These are phyloP conservation scores for Neodontobutis hainanensis DNA, from an alignment of 2,113 vertebrate species.

Conservation along the genomic window DNA sequence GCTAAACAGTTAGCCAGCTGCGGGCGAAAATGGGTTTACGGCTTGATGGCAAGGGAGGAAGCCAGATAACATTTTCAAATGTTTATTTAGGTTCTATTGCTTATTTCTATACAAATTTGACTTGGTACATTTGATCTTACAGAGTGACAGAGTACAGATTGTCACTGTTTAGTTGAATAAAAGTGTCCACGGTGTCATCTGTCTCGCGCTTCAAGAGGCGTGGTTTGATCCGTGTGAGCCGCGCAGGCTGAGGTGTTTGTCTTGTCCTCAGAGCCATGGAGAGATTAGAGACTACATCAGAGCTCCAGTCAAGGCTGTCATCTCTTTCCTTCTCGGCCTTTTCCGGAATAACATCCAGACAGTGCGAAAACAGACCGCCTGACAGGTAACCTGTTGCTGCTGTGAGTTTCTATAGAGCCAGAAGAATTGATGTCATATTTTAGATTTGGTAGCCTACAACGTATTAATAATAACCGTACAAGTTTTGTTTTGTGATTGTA, in stretches of 20 bases:
- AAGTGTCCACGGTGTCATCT: not conserved
- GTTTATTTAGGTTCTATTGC: not conserved
- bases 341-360: slow-evolving; percentile 76
- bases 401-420: not conserved
- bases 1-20: slow-evolving; percentile 26
- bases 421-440: not conserved
- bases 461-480: not conserved
- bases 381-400: slow-evolving; percentile 75
- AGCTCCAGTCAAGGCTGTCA: slow-evolving; percentile 80
- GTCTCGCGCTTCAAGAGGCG: slow-evolving; percentile 47
- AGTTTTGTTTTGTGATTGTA: not conserved
- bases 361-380: slow-evolving; percentile 59
- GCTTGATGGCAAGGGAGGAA: not conserved
- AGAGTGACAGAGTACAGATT: not conserved
- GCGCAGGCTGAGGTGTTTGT: slow-evolving; percentile 57
- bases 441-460: too few species aligned
- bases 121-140: not conserved
- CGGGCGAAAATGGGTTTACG: slow-evolving; percentile 11
- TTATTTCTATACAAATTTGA: not conserved
- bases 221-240: slow-evolving; percentile 39
- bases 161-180: slow-evolving; percentile 3
- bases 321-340: slow-evolving; percentile 80
- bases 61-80: not conserved
- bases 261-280: slow-evolving; percentile 72
- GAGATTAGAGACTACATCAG: slow-evolving; percentile 70